Conservation (phyloP, 2,888 invertebrate genomes). For the Drosophila mimetica region DNA sequence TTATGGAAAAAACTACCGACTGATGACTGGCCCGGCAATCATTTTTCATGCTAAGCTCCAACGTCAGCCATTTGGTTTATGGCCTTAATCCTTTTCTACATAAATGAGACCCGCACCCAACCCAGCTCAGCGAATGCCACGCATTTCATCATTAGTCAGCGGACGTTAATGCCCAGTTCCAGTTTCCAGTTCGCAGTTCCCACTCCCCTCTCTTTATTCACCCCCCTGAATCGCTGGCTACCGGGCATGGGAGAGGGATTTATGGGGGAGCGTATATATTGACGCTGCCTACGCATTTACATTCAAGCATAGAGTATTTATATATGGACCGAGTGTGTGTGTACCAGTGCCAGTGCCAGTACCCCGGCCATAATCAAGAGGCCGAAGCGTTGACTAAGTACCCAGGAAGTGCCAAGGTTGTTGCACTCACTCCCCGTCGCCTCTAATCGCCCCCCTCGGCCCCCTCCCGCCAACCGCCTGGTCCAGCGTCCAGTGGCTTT, state of each 20-base stretch:
- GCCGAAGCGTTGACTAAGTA: constrained; percentile 73
- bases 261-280: constrained; percentile 5
- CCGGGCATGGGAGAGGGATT: constrained; percentile 40
- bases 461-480: background rate
- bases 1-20: constrained; percentile 42
- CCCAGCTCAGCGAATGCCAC: constrained; percentile 70
- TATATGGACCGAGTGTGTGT: constrained; percentile 18
- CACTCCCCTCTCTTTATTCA: background rate
- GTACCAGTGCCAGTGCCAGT: background rate
- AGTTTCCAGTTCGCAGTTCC: constrained; percentile 1
- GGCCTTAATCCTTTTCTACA: constrained; percentile 80
- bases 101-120: constrained; percentile 67
- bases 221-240: constrained; percentile 52
- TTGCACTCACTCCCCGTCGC: constrained; percentile 66
- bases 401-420: constrained; percentile 79
- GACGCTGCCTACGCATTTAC: constrained; percentile 67
- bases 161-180: constrained; percentile 73
- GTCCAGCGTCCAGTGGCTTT: constrained; percentile 75
- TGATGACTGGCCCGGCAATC: constrained; percentile 73
- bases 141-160: constrained; percentile 78
- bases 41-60: constrained; percentile 80
- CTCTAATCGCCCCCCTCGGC: constrained; percentile 8
- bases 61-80: constrained; percentile 79
- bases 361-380: constrained; percentile 65
- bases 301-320: constrained; percentile 44